A percentile compares a stretch with the other conserved stretches of the same genome.
Evolutionary conservation across 2,113 vertebrate species (phyloP).

Genomic region (Galbula dea): DNA sequence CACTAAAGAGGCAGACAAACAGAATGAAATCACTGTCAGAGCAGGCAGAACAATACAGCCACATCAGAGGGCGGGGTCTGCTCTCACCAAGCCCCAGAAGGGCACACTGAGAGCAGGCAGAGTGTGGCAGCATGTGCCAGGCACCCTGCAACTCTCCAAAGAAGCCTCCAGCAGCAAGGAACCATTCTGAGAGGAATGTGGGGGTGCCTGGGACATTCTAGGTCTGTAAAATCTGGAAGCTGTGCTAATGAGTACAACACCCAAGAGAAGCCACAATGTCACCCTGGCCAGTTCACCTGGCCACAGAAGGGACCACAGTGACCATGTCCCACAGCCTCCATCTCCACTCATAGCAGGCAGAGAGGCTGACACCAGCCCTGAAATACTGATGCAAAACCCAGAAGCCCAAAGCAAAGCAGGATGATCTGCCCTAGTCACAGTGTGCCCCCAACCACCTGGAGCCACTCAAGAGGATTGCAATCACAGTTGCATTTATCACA

Average conservation of each 20-base stretch:
- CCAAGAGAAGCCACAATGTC: background rate
- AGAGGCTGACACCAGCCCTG: background rate
- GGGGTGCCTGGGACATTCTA: background rate
- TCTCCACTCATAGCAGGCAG: background rate
- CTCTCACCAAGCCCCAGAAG: background rate
- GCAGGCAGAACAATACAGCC: background rate
- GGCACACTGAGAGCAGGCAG: background rate
- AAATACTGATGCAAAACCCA: background rate
- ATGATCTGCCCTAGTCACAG: background rate
- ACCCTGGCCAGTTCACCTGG: background rate
- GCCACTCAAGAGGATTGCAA: background rate
- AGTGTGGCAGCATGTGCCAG: background rate
- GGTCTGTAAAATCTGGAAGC: background rate
- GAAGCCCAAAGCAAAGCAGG: background rate
- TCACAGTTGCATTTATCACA: background rate
- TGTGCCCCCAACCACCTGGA: background rate
- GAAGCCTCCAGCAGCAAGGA: background rate
- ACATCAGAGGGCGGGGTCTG: accelerated
- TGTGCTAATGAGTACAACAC: background rate
- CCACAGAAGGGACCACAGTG: background rate
- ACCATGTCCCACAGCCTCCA: accelerated
- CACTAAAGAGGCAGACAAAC: conserved; percentile 69
- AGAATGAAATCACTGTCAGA: background rate
- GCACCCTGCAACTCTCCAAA: accelerated
- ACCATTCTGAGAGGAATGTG: background rate